Evolutionary conservation across 2,797 vertebrate species (phyloP), one percentile per base, ranked within the genome.

Genomic region (Sternotherus odoratus): DNA sequence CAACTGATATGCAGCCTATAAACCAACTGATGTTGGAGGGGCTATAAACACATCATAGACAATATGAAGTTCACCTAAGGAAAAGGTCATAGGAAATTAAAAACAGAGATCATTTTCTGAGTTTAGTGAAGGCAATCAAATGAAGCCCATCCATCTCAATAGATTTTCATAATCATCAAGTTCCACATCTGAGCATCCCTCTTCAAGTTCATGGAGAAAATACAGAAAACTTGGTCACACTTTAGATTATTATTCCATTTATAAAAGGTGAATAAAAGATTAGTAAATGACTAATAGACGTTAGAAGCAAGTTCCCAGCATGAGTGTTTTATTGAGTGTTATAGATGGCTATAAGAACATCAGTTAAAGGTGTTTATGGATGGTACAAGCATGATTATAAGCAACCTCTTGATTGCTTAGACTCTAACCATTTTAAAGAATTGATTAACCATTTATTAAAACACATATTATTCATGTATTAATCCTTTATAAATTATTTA

Each of bases 41-140:
- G 43, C 24, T 77, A 53, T 2, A 72, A 53, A 88, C 49, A 7
- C 46, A 75, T 1, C 49, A 63, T 1, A 80, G 50, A 16, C 84
- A 86, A 24, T 7, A 88, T 54, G 88, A 92, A 90, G 54, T 5
- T 26, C 50, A 77, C 28, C 60, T 51, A 48, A 51, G 49, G 28
- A 2, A 10, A 4, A 0, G 7, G 63, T 36, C 24, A 79, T 39
- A 63, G 77, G 77, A 85, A 39, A 0, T 39, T 24, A 75, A 83
- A 85, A 82, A 79, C 8, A 23, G 24, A 85, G 9, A 83, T 89
- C 72, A 87, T 77, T 1, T 83, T 66, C 48, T 6, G 0, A 39
- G 43, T 83, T 49, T 95, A 5, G 6, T 90, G 66, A 90, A 81
- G 24, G 1, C 1, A 86, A 1, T 69, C 11, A 78, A 3, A 5